Conservation (phyloP, 2,797 vertebrate species). For the Oophaga sylvatica region DNA sequence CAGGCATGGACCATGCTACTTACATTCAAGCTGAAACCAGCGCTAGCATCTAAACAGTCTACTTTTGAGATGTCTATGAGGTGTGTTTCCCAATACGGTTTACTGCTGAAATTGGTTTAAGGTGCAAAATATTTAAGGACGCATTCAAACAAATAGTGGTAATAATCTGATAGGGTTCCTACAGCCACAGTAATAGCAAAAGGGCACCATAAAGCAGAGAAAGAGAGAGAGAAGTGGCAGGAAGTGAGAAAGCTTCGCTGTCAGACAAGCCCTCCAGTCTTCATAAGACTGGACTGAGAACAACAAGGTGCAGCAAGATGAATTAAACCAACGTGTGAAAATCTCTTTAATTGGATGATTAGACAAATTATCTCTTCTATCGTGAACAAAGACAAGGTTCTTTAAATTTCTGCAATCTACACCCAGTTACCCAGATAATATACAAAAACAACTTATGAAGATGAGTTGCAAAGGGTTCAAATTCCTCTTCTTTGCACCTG, state of each 20-base stretch:
- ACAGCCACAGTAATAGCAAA: slow-evolving; percentile 68
- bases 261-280: slow-evolving; percentile 83
- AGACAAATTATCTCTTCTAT: slow-evolving; percentile 27
- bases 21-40: neutral
- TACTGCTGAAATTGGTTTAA: neutral
- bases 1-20: neutral
- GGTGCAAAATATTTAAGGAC: slow-evolving; percentile 54
- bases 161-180: slow-evolving; percentile 67
- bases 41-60: neutral
- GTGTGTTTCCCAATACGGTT: neutral
- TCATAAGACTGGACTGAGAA: slow-evolving; percentile 80
- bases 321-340: slow-evolving; percentile 66
- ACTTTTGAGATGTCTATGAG: neutral
- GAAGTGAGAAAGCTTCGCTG: slow-evolving; percentile 80
- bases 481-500: slow-evolving; percentile 92
- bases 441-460: neutral
- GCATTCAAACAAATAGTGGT: slow-evolving; percentile 59
- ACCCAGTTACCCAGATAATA: slow-evolving; percentile 52
- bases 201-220: slow-evolving; percentile 72
- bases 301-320: slow-evolving; percentile 86
- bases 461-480: slow-evolving; percentile 66
- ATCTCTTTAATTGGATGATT: slow-evolving; percentile 30
- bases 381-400: slow-evolving; percentile 1
- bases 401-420: slow-evolving; percentile 34
- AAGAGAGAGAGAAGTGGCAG: slow-evolving; percentile 61